phyloP scores from a whole-genome alignment of 2,888 invertebrate genomes.

The Cerceris ruficornis region DNA sequence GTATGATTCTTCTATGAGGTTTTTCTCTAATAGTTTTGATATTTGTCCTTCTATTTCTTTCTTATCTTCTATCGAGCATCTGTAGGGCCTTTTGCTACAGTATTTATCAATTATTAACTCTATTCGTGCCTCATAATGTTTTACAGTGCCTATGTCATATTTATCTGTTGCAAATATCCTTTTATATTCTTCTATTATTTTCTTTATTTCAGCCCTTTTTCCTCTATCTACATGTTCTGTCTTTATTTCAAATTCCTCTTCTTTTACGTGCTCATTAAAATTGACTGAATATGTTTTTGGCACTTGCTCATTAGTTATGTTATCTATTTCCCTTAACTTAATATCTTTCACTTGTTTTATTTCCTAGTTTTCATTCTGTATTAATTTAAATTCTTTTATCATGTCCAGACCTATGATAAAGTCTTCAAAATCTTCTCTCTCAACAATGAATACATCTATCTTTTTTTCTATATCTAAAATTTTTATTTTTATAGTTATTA shows the following conservation, averaged over 20 bases:
- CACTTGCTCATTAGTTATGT: slow-evolving; percentile 12
- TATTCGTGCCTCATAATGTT: slow-evolving; percentile 6
- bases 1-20: slow-evolving; percentile 23
- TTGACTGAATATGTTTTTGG: slow-evolving; percentile 2
- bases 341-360: slow-evolving; percentile 14
- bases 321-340: not conserved
- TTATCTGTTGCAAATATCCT: not conserved
- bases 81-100: slow-evolving; percentile 32
- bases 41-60: slow-evolving; percentile 46
- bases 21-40: not conserved
- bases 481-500: slow-evolving; percentile 54
- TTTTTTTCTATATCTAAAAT: slow-evolving; percentile 59
- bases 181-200: slow-evolving; percentile 13
- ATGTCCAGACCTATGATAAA: slow-evolving; percentile 58
- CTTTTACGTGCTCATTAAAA: slow-evolving; percentile 9
- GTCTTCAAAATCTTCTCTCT: slow-evolving; percentile 50
- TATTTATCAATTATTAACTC: slow-evolving; percentile 27
- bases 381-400: slow-evolving; percentile 5
- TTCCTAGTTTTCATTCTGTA: slow-evolving; percentile 50
- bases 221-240: slow-evolving; percentile 3
- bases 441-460: slow-evolving; percentile 50
- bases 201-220: not conserved
- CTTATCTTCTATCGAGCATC: slow-evolving; percentile 19
- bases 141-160: slow-evolving; percentile 10
- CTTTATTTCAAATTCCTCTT: not conserved